Evolutionary conservation across 2,113 vertebrate genomes (phyloP).

Genomic region (Myrmecobius fasciatus): DNA sequence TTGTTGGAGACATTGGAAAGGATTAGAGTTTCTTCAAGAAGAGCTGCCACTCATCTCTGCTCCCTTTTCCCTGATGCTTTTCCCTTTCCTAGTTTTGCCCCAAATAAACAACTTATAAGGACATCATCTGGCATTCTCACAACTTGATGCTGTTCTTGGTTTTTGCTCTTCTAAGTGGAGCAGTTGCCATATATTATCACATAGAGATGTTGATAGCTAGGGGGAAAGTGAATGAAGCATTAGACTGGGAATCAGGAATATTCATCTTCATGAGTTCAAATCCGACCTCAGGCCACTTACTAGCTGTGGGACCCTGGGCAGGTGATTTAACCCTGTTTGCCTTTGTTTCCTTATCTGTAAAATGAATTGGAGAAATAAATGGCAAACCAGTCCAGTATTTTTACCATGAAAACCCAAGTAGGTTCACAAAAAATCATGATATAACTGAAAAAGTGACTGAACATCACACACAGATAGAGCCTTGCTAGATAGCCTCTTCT

Average conservation of each 20-base stretch:
- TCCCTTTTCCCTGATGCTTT: not conserved
- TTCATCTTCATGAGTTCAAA: not conserved
- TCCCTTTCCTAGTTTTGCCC: not conserved
- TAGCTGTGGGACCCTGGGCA: not conserved
- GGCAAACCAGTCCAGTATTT: not conserved
- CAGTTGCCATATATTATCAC: not conserved
- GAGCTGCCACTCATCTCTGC: not conserved
- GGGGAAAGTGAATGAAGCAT: not conserved
- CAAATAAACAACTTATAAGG: not conserved
- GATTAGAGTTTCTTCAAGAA: not conserved
- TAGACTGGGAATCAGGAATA: not conserved
- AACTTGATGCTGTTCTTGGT: not conserved
- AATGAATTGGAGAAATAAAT: not conserved
- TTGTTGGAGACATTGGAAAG: rapidly evolving
- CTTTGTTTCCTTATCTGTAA: not conserved
- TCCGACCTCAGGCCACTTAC: not conserved
- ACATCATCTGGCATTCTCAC: not conserved
- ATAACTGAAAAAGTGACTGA: not conserved
- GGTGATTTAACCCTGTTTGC: not conserved
- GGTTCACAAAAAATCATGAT: not conserved
- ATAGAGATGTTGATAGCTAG: not conserved
- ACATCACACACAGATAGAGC: not conserved
- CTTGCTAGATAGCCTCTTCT: not conserved
- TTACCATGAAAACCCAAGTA: not conserved
- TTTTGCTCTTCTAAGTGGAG: not conserved